Evolutionary conservation across 2,113 vertebrate species (phyloP).

Genomic region (Capreolus pygargus): DNA sequence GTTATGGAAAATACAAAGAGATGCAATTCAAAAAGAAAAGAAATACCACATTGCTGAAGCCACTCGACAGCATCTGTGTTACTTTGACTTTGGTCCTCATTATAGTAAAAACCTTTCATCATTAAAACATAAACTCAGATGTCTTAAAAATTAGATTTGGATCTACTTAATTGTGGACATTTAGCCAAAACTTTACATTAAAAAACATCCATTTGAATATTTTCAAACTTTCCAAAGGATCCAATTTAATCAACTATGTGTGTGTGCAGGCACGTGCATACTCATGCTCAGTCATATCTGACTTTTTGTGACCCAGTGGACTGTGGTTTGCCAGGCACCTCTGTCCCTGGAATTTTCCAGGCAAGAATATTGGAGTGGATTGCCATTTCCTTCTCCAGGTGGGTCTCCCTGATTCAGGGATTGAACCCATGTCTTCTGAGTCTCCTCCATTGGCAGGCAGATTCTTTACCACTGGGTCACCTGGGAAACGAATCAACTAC

Average conservation of each 20-base stretch:
- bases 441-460: neutral
- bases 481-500: neutral
- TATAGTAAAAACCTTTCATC: neutral
- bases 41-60: neutral
- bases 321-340: neutral
- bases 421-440: neutral
- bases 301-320: neutral
- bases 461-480: neutral
- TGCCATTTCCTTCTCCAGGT: neutral
- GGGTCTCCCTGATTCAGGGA: neutral
- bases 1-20: constrained; percentile 13
- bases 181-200: neutral
- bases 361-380: neutral
- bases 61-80: neutral
- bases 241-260: neutral
- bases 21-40: neutral
- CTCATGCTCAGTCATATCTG: neutral
- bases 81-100: neutral
- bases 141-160: neutral
- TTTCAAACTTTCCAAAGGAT: neutral
- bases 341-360: neutral
- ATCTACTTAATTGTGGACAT: neutral
- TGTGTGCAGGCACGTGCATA: neutral
- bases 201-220: neutral
- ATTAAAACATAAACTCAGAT: neutral